Evolutionary conservation across 2,113 vertebrate genomes (phyloP), one percentile per base, ranked within the genome.

Genomic region (Solea senegalensis): DNA sequence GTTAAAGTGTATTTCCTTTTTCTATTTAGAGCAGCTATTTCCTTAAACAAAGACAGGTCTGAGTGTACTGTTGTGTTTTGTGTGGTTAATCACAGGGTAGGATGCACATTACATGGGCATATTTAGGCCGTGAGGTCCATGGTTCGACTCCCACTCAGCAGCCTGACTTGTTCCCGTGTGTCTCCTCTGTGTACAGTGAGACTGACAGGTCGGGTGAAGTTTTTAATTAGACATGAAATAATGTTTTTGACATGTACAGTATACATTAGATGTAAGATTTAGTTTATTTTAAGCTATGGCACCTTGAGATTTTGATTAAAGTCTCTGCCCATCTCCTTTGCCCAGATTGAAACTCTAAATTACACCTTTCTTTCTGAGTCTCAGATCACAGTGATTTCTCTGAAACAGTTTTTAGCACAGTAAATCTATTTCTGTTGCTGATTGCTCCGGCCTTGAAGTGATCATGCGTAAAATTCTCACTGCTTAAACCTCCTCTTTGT

Each of bases 361-460:
- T 14, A 21, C 53, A 55, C 14, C 39, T 75, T 9, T 57, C 16
- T 69, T 50, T 56, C 16, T 15, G 59, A 34, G 39, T 16, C 45
- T 68, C 39, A 12, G 45, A 65, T 66, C 56, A 14, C 56, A 50
- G 74, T 43, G 28, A 71, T 76, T 73, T 73, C 27, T 78, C 73
- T 55, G 16, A 65, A 52, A 41, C 21, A 28, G 8, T 62, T 78
- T 81, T 73, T 58, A 72, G 39, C 26, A 56, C 9, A 21, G 41
- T 78, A 50, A 80, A 85, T 80, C 71, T 72, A 69, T 82, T 76
- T 49, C 40, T 71, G 46, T 63, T 70, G n/a, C 46, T 71, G 56
- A 76, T 55, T 65, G 61, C 46, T 74, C 56, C 44, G 66, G 75
- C 66, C 73, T 72, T 55, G 67, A 79, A 63, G 67, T 67, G 75